Base-by-base conservation (phyloP, 2,113 vertebrate species). In the Oxygymnocypris stewartii region DNA sequence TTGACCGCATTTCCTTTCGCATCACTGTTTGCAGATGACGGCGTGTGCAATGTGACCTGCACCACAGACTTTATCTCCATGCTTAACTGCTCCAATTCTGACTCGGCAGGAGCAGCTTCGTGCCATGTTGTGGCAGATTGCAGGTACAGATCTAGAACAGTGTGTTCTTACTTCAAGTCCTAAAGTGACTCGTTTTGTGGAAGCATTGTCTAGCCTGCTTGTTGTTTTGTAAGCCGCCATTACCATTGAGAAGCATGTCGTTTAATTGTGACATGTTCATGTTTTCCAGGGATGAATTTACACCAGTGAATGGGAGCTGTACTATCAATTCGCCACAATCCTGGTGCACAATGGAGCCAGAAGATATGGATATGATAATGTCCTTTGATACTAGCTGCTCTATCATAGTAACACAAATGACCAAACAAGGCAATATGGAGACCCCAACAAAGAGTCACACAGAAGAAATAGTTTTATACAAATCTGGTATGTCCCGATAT, bases 341-440 rank as follows among this genome's bases (percentile, higher is more conserved):
- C 37, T 94, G 94, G 94, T 95, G 94, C 69, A 12, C 11, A 0
- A 92, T 94, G 12, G 0, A 44, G 5, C 61, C 81, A 0, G 11
- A 86, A 0, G 0, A 2, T 0, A 54, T 94, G 0, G 0, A 4
- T 0, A 0, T 10, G 0, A 49, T 92, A 0, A 13, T 57, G 0
- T 23, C 13, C 0, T 0, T 82, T 69, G 92, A 79, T 13, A 92
- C 91, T 0, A 0, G 0, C 0, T 95, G 95, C 25, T 88, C 0
- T 0, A 54, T 90, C 0, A 88, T 9, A 13, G 90, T 51, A 61
- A 77, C 57, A 1, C 79, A 61, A 0, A 35, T 13, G 2, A 69
- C 14, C 1, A 9, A 23, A 1, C 16, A 44, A 35, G 57, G 10
- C 2, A 11, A 5, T 3, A 1, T 0, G 20, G 16, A 20, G 1